Base-by-base conservation (phyloP, 1,140 invertebrate genomes). In the Drosophila aff. region DNA sequence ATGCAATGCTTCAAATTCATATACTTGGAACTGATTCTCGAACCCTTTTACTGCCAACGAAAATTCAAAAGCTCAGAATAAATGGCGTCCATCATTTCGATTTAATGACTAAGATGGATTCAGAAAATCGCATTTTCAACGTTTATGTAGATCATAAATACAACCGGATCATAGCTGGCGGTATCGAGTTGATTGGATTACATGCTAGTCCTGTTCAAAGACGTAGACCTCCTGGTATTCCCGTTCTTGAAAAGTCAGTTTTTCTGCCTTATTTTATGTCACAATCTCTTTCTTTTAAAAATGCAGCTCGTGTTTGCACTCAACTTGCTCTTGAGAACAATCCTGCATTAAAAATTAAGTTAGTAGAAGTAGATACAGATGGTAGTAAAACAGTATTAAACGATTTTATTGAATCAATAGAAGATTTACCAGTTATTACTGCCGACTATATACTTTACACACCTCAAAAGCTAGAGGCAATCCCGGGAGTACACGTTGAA, bases 1-100 rank as follows among this genome's bases (percentile, higher is more conserved):
- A 99, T 92, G 97, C 96, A 18, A 96, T 99, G 95, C 93, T 99
- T 18, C 98, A 99, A 92, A 95, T 98, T 72, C 95, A 96, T 73
- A 96, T 99, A 50, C 83, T 99, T 1, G 94, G 95, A 31, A 93
- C 95, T n/a, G 96, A 97, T 76, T 96, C 96, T 0, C 93, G 96
- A 68, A 94, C 95, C 21, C 94, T 99, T 0, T 95, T 96, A 81
- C 95, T 99, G 1, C 98, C 98, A 3, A 98, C 97, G 1, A 95
- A 96, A 75, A 97, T 99, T 38, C 94, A 96, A 50, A 96, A 96
- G 66, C 82, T 99, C 2, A 94, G 95, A 8, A 97, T 99, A 49
- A 96, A 99, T 87, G 96, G 96, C 0, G 94, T 94, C 8, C 94
- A 93, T 82, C 96, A 97, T 80, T 94, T 95, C 43, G 86, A 94